These are phyloP conservation scores for Ciconia nigra DNA, from an alignment of 2,797 vertebrate species.

Conservation along the genomic window DNA sequence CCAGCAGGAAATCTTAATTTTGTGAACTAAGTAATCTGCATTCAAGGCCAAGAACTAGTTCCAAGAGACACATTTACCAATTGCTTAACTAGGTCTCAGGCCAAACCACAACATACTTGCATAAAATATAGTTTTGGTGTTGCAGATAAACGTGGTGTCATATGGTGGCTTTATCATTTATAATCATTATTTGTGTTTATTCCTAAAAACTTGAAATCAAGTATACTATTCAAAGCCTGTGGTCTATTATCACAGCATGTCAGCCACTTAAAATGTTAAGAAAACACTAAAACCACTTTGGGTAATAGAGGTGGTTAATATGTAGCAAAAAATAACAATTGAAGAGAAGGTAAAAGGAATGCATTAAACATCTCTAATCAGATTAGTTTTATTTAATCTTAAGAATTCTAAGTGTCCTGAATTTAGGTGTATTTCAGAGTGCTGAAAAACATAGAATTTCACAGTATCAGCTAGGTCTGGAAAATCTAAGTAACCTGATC, in stretches of 20 bases:
- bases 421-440: not conserved
- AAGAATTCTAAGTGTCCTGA: not conserved
- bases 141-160: not conserved
- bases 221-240: not conserved
- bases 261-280: not conserved
- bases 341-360: not conserved
- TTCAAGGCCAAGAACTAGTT: constrained; percentile 16
- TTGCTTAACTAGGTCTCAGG: not conserved
- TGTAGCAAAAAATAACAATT: not conserved
- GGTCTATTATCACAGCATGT: not conserved
- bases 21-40: not conserved
- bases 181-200: not conserved
- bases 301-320: not conserved
- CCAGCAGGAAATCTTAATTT: constrained; percentile 41
- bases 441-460: not conserved
- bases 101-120: not conserved
- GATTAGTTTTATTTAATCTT: not conserved
- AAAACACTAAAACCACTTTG: not conserved
- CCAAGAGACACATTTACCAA: constrained; percentile 41
- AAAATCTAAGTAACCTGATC: not conserved
- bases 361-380: not conserved
- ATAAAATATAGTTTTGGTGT: not conserved
- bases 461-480: not conserved
- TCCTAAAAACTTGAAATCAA: not conserved
- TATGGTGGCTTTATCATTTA: not conserved